phyloP scores from a whole-genome alignment of 2,797 vertebrate species.

The Poliocrania exsul region DNA sequence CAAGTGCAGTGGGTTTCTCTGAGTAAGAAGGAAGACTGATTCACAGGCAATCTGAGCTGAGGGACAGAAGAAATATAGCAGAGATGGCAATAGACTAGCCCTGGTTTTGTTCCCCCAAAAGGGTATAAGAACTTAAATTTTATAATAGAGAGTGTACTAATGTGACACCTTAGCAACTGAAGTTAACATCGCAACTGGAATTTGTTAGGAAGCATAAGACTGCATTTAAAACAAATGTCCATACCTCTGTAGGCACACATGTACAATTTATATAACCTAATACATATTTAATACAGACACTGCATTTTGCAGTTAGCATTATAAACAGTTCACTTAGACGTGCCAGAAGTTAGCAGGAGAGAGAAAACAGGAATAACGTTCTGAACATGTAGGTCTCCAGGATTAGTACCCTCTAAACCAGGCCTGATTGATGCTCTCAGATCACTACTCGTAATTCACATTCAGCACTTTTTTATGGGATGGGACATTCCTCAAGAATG shows the following conservation, averaged over 20 bases:
- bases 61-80: neutral
- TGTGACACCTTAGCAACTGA: neutral
- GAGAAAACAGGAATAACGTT: neutral
- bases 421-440: neutral
- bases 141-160: neutral
- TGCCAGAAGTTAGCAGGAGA: neutral
- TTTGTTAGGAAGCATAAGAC: neutral
- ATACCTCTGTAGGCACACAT: neutral
- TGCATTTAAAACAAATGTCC: neutral
- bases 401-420: neutral
- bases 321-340: neutral
- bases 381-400: neutral
- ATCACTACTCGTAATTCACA: neutral
- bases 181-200: neutral
- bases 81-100: neutral
- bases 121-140: neutral
- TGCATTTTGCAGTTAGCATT: neutral
- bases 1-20: neutral
- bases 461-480: neutral
- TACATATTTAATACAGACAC: neutral
- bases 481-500: neutral
- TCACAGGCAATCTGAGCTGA: accelerated
- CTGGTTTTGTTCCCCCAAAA: neutral
- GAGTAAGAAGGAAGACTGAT: neutral
- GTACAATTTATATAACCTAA: neutral